phyloP scores from a whole-genome alignment of 2,888 invertebrate species.

The Synergus laeviventris region DNA sequence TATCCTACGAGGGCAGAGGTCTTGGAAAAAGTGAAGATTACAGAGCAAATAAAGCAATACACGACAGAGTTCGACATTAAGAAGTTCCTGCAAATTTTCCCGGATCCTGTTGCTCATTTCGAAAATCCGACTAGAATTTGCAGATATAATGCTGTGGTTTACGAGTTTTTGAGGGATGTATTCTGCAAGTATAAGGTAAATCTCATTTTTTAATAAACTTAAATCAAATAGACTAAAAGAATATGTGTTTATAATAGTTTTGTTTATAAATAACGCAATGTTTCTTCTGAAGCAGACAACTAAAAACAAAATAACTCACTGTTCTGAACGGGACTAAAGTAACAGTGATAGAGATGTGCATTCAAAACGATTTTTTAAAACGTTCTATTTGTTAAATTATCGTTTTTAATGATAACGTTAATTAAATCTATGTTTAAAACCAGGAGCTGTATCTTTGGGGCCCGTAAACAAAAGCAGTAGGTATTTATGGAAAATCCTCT shows the following conservation, averaged over 20 bases:
- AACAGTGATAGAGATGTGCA: too few species aligned
- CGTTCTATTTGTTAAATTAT: too few species aligned
- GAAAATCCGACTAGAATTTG: slow-evolving; percentile 56
- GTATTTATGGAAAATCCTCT: background rate
- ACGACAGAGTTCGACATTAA: slow-evolving; percentile 74
- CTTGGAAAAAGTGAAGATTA: slow-evolving; percentile 57
- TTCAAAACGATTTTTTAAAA: too few species aligned
- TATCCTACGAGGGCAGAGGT: slow-evolving; percentile 63
- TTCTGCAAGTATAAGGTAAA: slow-evolving; percentile 56
- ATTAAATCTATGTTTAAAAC: too few species aligned
- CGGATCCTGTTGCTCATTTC: slow-evolving; percentile 73
- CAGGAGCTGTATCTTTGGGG: too few species aligned
- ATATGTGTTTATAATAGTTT: too few species aligned
- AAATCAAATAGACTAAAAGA: too few species aligned
- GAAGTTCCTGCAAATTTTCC: slow-evolving; percentile 75
- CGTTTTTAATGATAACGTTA: too few species aligned
- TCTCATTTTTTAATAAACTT: background rate
- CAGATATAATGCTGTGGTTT: slow-evolving; percentile 47
- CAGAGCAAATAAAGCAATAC: slow-evolving; percentile 74
- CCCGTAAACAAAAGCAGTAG: background rate
- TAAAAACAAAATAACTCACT: too few species aligned
- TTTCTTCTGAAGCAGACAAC: too few species aligned
- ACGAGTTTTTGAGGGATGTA: slow-evolving; percentile 59
- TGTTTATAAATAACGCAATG: too few species aligned
- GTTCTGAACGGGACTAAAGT: too few species aligned